A percentile compares a stretch with the other conserved stretches of the same genome.
These are phyloP conservation scores for Morinoia aosen DNA, from an alignment of 2,888 invertebrate genomes.

Conservation along the genomic window DNA sequence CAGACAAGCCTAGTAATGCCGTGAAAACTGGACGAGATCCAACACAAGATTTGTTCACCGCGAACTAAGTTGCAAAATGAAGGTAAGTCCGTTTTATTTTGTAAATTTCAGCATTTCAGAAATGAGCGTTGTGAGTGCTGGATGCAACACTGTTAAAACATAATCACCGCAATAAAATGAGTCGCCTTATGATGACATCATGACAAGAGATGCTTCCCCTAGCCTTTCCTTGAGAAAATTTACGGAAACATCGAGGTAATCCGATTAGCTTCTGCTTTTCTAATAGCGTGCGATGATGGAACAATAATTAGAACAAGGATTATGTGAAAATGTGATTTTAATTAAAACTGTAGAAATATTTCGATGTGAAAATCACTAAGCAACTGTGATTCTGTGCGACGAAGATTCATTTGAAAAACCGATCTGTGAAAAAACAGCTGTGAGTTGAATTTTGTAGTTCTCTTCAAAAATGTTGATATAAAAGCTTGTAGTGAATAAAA, in stretches of 20 bases:
- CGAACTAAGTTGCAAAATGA: background rate
- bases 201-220: background rate
- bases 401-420: background rate
- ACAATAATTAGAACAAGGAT: background rate
- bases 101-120: background rate
- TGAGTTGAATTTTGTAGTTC: background rate
- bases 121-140: background rate
- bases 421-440: background rate
- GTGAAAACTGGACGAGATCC: background rate
- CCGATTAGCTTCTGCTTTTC: background rate
- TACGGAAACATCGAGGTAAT: background rate
- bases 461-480: background rate
- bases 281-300: background rate
- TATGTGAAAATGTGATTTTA: background rate
- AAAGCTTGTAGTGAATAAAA: no score
- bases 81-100: background rate
- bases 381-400: background rate
- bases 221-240: background rate
- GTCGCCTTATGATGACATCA: background rate
- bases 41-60: background rate
- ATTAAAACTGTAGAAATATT: background rate
- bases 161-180: background rate
- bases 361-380: background rate
- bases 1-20: background rate
- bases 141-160: background rate